Base-by-base conservation (phyloP, 1,140 invertebrate genomes). In the Aphis craccivora region DNA sequence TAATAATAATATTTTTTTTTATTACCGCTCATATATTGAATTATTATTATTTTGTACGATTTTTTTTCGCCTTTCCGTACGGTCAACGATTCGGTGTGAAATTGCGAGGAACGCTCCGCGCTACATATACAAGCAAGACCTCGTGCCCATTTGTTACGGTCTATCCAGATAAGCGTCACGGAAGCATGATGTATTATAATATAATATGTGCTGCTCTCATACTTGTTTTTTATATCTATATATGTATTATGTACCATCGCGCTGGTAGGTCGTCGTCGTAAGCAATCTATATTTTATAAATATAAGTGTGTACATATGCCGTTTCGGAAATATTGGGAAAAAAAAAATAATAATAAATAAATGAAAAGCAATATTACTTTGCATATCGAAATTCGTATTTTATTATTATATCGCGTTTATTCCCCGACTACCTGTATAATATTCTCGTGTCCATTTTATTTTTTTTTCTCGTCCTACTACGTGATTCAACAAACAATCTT, bases 61-160 rank as follows among this genome's bases (percentile, higher is more conserved):
- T 81, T 92, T 92, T 81, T 91, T 90, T 20, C n/a, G 30, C 18
- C 88, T 35, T 37, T n/a, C 7, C n/a, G 7, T 35, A 81, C 43
- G 55, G 30, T 76, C 55, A 20, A 40, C 30, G 67, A 91, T 84
- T 84, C 35, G 22, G 91, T 53, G 91, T 92, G 91, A 84, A 92
- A 92, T 92, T 18, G 81, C 67, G n/a, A 76, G 55, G 23, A 76
- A 76, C 55, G 25, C 20, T 37, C 2, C 14, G 30, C 30, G 25
- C 23, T 43, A 43, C 20, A 76, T 35, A 25, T 30, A 37, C 81
- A 43, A 18, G 25, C 53, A 4, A n/a, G 25, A 83, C 30, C 67
- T 45, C 60, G 55, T 81, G 60, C n/a, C 81, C 81, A 53, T 92
- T 84, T 43, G 91, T 84, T 92, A 92, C 91, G 76, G 91, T 92